A percentile compares a stretch with the other conserved stretches of the same genome.
Evolutionary conservation across 1,140 invertebrate species (phyloP).

Genomic region (Pygmarrhopalites habei): DNA sequence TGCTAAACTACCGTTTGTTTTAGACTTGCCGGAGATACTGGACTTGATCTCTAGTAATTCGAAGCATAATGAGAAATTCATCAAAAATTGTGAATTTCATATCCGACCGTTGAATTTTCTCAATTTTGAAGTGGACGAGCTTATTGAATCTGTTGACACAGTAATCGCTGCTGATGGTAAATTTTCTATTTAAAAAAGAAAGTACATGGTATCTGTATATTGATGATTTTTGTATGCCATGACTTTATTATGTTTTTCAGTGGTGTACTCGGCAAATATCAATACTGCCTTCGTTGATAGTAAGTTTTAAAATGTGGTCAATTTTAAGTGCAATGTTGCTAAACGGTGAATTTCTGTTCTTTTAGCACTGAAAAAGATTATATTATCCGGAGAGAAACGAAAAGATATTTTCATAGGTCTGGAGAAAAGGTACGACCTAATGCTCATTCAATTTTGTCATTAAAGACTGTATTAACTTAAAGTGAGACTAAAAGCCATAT

Average conservation of each 20-base stretch:
- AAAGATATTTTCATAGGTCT: slow-evolving; percentile 68
- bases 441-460: no score
- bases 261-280: slow-evolving; percentile 77
- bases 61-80: slow-evolving; percentile 54
- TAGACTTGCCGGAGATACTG: slow-evolving; percentile 66
- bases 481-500: no score
- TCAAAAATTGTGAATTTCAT: slow-evolving; percentile 48
- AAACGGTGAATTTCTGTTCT: no score
- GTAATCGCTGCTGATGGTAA: slow-evolving; percentile 72
- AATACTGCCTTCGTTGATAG: slow-evolving; percentile 72
- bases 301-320: no score
- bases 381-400: slow-evolving; percentile 43
- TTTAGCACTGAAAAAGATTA: slow-evolving; percentile 61
- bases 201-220: background rate
- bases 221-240: slow-evolving; percentile 4
- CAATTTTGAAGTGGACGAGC: slow-evolving; percentile 47
- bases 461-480: no score
- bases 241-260: slow-evolving; percentile 51
- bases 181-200: slow-evolving; percentile 18
- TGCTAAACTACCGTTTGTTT: slow-evolving; percentile 51
- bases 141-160: slow-evolving; percentile 52
- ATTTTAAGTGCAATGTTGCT: no score
- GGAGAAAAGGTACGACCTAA: slow-evolving; percentile 77
- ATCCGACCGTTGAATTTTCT: slow-evolving; percentile 62
- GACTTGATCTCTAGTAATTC: slow-evolving; percentile 63